Base-by-base conservation (phyloP, 2,113 vertebrate genomes). In the Antigone vipio region DNA sequence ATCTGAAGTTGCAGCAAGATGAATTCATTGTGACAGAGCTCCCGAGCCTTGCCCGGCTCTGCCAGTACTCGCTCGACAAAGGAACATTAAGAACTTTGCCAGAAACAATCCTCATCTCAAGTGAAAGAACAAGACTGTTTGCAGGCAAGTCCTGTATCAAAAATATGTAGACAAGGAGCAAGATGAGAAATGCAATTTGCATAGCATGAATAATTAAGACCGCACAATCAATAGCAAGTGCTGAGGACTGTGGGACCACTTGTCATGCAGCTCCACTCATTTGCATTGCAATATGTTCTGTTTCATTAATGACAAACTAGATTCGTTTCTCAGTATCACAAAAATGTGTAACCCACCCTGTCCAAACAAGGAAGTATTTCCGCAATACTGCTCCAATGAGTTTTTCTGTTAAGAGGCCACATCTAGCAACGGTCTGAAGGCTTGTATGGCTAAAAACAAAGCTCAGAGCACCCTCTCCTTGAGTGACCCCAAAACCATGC, bases 151-250 rank as follows among this genome's bases (percentile, higher is more conserved):
- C 85, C 86, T 95, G 86, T 58, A 95, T 85, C 80, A 95, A 94
- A 97, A 97, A 95, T 95, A 96, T 78, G 92, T 91, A 93, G 88
- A 88, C 95, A 95, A 95, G 56, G 55, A 96, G 64, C 82, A 95
- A 85, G 96, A 97, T 92, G 95, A 96, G 89, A 96, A 97, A 85
- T 93, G 64, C 53, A 91, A 97, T 94, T 97, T 96, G 93, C 94
- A 94, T 94, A 92, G 55, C 93, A 93, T 97, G 93, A 96, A 96
- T 97, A 94, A 95, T 94, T 87, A 91, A 96, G 90, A 44, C 44
- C 35, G 63, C 50, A 95, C 71, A 93, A 95, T 92, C 86, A 92
- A 96, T 85, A 94, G 83, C 66, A 84, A 96, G 69, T 55, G 76
- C 44, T 26, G 55, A 92, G 78, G 67, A 92, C 89, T 96, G 75